phyloP scores from a whole-genome alignment of 2,797 vertebrate species.

The Lophotriccus pileatus region DNA sequence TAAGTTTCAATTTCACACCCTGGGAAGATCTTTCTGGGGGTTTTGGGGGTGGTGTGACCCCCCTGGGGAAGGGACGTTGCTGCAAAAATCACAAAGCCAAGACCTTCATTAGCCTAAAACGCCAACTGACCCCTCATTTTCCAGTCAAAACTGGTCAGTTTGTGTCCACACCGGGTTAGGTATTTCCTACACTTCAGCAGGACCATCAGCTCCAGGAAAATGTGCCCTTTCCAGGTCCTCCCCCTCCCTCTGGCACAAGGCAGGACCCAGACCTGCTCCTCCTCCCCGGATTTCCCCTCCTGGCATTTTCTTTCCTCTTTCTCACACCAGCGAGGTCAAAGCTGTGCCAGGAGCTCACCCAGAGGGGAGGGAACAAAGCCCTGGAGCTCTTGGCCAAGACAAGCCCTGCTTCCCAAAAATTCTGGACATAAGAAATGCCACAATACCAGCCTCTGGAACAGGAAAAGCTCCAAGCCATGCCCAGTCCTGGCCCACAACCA shows the following conservation, averaged over 20 bases:
- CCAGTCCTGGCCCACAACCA: rapidly evolving
- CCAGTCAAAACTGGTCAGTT: too few species aligned
- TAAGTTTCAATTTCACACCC: neutral
- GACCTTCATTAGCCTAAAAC: neutral
- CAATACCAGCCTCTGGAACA: rapidly evolving
- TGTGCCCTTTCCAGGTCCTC: neutral
- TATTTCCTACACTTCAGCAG: too few species aligned
- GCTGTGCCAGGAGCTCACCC: neutral
- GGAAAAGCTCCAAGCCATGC: neutral
- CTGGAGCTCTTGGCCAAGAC: neutral
- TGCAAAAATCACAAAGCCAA: neutral
- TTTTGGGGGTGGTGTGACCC: neutral
- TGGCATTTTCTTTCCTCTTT: neutral
- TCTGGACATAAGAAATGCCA: rapidly evolving
- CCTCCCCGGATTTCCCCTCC: neutral
- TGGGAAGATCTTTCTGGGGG: rapidly evolving
- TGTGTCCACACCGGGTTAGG: neutral
- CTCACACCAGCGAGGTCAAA: neutral
- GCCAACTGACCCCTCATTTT: rapidly evolving
- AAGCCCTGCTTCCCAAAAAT: neutral
- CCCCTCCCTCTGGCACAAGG: rapidly evolving
- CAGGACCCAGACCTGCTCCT: neutral
- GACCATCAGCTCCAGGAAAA: neutral
- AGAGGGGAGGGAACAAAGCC: rapidly evolving
- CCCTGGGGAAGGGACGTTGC: rapidly evolving